Evolutionary conservation across 92 coral and sea anemone species (phyloP), one percentile per base, ranked within the genome.

Genomic region (Blastomussa wellsi): DNA sequence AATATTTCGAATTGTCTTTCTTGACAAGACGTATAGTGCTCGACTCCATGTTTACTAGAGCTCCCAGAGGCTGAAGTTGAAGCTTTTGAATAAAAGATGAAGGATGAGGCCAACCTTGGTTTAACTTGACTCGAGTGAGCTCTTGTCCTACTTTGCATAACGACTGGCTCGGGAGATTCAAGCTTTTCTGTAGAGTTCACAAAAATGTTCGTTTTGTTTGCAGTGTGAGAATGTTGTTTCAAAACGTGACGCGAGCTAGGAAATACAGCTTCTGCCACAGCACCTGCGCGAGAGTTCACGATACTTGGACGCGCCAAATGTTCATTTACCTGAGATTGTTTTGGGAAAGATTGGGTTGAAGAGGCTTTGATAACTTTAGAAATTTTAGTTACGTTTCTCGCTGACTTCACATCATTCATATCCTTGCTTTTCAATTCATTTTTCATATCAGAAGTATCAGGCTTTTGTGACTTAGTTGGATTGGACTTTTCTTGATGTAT

Each of bases 1-100:
- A n/a, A 73, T 74, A 73, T 47, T 42, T 74, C 57, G 38, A n/a
- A n/a, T n/a, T n/a, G n/a, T n/a, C 85, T 81, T 24, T 24, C 69
- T 7, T 48, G 33, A 62, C 85, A 81, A 3, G 47, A 37, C 8
- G 5, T 7, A 8, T 2, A 0, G 37, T 33, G 29, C 41, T 55
- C 5, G 37, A 17, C 64, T 35, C 32, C 47, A 22, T 3, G 26
- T 1, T 1, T 48, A 62, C 29, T 24, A 10, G 32, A n/a, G 26
- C 13, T 19, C 4, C 31, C 38, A 19, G 12, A 42, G 24, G 2
- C 36, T 73, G 24, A 0, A 1, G 60, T 7, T 26, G 32, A 72
- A 12, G 42, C 28, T 7, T 31, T 29, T 3, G 49, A 36, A 48
- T 32, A 29, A 14, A 16, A 19, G 15, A 32, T 36, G 11, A 20